phyloP scores from a whole-genome alignment of 2,888 invertebrate species.

The Drosophila paracracens region DNA sequence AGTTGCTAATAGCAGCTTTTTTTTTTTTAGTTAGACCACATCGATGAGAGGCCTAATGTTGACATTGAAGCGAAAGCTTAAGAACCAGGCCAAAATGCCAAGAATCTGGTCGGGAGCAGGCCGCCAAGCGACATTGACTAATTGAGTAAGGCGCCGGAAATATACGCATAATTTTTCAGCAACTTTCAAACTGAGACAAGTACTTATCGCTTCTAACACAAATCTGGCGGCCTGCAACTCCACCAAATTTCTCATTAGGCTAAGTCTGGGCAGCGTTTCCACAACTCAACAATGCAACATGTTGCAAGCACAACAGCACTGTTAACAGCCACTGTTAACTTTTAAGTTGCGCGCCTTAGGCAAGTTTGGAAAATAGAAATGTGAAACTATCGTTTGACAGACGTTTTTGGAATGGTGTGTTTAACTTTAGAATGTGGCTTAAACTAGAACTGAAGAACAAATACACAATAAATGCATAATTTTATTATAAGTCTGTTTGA shows the following conservation, averaged over 20 bases:
- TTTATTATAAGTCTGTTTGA: slow-evolving; percentile 3
- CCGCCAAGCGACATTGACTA: slow-evolving; percentile 26
- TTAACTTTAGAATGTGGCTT: background rate
- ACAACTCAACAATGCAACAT: slow-evolving; percentile 42
- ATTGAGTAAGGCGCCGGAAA: slow-evolving; percentile 32
- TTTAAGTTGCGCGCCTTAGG: slow-evolving; percentile 37
- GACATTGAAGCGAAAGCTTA: slow-evolving; percentile 78
- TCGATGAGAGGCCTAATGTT: slow-evolving; percentile 72
- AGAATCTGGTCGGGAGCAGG: slow-evolving; percentile 39
- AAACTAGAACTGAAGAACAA: slow-evolving; percentile 1
- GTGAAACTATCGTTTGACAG: background rate
- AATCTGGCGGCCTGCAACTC: slow-evolving; percentile 17
- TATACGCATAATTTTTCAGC: slow-evolving; percentile 29
- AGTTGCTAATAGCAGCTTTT: slow-evolving; percentile 40
- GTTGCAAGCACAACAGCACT: slow-evolving; percentile 37
- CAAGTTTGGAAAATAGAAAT: slow-evolving; percentile 1
- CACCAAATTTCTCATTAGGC: slow-evolving; percentile 2
- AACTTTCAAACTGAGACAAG: slow-evolving; percentile 12
- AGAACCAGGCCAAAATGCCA: slow-evolving; percentile 67
- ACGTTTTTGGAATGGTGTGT: background rate
- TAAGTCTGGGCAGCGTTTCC: slow-evolving; percentile 1
- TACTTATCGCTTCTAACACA: slow-evolving; percentile 14
- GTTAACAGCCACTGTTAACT: slow-evolving; percentile 29
- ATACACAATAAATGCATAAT: slow-evolving; percentile 14
- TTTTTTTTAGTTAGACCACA: slow-evolving; percentile 45